A percentile compares a stretch with the other conserved stretches of the same genome.
These are phyloP conservation scores for Phaethornis superciliosus DNA, from an alignment of 2,113 vertebrate species.

Conservation along the genomic window DNA sequence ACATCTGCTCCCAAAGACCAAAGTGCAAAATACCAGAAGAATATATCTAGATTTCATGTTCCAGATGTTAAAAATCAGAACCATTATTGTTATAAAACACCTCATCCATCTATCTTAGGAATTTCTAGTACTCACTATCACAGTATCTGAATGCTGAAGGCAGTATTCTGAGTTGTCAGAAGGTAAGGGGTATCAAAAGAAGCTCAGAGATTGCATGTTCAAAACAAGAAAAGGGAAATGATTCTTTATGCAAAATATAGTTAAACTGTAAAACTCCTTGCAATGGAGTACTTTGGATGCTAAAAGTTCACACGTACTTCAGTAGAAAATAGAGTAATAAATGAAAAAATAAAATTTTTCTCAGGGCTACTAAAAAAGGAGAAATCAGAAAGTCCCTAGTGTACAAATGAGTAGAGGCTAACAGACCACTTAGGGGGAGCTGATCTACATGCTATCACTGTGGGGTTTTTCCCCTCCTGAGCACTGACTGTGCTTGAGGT, in stretches of 20 bases:
- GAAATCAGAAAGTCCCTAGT: background rate
- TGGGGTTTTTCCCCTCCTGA: background rate
- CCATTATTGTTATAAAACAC: constrained; percentile 12
- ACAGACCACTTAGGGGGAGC: background rate
- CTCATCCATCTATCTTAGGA: background rate
- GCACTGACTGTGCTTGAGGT: background rate
- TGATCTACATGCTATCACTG: background rate
- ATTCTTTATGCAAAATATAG: background rate
- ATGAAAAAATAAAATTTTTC: background rate
- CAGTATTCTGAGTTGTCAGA: constrained; percentile 12
- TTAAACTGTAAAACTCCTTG: background rate
- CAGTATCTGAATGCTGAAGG: background rate
- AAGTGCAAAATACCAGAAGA: rapidly evolving
- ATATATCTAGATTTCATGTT: background rate
- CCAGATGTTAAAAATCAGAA: constrained; percentile 52
- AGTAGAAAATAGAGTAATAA: background rate
- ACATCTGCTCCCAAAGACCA: constrained; percentile 22
- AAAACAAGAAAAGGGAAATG: background rate
- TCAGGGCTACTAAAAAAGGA: background rate
- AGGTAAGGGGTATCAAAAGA: background rate
- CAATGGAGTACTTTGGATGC: background rate
- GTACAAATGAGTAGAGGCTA: background rate
- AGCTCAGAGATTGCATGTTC: background rate
- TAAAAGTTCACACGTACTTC: background rate
- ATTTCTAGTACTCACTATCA: background rate